Percentiles rank a stretch among this genome's conserved stretches.
These are phyloP conservation scores for Dinocampus coccinellae DNA, from an alignment of 2,888 invertebrate genomes.

Conservation along the genomic window DNA sequence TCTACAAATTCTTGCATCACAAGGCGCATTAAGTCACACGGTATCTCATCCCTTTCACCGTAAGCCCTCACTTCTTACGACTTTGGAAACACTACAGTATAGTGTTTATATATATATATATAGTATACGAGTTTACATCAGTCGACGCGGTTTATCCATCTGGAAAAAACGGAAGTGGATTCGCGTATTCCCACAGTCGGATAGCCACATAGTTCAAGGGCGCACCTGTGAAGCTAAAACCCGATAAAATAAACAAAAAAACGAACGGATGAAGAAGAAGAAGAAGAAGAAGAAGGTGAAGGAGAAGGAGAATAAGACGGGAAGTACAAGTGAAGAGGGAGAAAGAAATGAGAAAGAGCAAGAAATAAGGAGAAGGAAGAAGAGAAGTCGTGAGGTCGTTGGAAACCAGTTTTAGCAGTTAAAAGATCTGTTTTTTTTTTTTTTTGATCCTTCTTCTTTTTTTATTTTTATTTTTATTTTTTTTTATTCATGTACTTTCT, in stretches of 20 bases:
- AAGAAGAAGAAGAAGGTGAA: slow-evolving; percentile 28
- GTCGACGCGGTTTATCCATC: not conserved
- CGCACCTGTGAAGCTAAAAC: slow-evolving; percentile 30
- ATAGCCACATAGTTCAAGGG: slow-evolving; percentile 33
- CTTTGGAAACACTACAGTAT: not conserved
- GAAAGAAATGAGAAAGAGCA: slow-evolving; percentile 8
- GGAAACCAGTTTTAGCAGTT: slow-evolving; percentile 44
- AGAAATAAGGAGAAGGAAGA: slow-evolving; percentile 28
- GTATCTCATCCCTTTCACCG: not conserved
- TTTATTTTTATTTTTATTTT: slow-evolving; percentile 37
- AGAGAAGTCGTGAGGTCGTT: slow-evolving; percentile 41
- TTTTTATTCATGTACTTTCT: slow-evolving; percentile 32
- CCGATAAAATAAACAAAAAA: slow-evolving; percentile 24
- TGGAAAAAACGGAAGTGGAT: slow-evolving; percentile 35
- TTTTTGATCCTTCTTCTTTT: not conserved
- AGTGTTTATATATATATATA: not conserved
- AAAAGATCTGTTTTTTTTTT: slow-evolving; percentile 25
- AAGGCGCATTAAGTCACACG: slow-evolving; percentile 20
- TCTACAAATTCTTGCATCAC: slow-evolving; percentile 29
- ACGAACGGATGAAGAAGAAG: slow-evolving; percentile 6
- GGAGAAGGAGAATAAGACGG: slow-evolving; percentile 27
- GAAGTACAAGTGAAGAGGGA: slow-evolving; percentile 14
- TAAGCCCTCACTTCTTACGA: not conserved
- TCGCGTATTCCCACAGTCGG: slow-evolving; percentile 35
- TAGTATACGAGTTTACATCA: not conserved